Conservation (phyloP, 2,888 invertebrate genomes). For the Leistus spinibarbis region DNA sequence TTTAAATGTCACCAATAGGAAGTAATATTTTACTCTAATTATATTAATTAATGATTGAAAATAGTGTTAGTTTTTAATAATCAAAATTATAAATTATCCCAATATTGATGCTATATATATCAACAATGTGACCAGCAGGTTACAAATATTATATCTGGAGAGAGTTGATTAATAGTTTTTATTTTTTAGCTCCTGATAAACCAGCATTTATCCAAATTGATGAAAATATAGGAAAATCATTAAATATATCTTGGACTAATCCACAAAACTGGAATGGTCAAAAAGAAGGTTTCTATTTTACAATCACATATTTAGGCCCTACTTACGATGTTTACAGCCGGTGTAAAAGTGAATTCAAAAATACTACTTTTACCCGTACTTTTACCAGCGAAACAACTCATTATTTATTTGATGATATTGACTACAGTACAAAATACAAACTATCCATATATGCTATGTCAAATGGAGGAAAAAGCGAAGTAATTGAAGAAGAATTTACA, state of each 20-base stretch:
- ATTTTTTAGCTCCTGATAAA: conserved; percentile 10
- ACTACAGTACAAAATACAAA: conserved; percentile 6
- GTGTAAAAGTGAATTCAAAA: neutral
- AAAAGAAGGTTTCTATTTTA: conserved; percentile 2
- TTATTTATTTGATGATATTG: neutral
- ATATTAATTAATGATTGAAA: no score
- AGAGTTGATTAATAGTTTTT: neutral
- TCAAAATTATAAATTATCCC: no score
- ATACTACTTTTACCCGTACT: neutral
- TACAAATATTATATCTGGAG: no score
- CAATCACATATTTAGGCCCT: conserved; percentile 1
- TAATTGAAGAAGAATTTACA: neutral
- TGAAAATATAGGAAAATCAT: neutral
- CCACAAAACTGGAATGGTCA: conserved; percentile 23
- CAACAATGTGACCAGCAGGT: no score
- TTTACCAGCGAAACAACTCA: neutral
- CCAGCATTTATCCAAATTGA: neutral
- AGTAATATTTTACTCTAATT: no score
- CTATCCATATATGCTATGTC: conserved; percentile 12
- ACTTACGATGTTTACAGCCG: neutral
- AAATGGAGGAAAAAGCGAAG: conserved; percentile 10
- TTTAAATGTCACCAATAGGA: no score
- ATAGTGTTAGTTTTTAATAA: no score
- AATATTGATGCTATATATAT: no score
- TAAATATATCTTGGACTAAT: neutral